Evolutionary conservation across 1,140 invertebrate genomes (phyloP), one percentile per base, ranked within the genome.

Genomic region (Pseudomyrmex pallidus): DNA sequence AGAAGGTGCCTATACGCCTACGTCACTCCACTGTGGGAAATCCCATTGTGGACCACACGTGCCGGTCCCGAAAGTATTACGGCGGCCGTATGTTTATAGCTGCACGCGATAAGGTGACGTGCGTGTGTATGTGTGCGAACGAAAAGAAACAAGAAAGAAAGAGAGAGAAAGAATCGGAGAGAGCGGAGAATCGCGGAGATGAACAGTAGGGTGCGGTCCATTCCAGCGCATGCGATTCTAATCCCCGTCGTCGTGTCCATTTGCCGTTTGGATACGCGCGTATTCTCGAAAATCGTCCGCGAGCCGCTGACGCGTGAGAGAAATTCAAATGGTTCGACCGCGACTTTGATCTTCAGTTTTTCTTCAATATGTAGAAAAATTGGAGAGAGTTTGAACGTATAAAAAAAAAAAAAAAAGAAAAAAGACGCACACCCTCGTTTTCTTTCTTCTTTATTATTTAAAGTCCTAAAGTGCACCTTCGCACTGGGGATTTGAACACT

Each of bases 21-120:
- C 85, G 86, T 64, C 74, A 64, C 85, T 88, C 85, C 22, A 85
- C 84, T 88, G 93, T 94, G 93, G 93, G 93, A 94, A 94, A 90
- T 91, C 85, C 89, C 92, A 94, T 94, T 94, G 93, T 94, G 87
- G 89, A 90, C 72, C 91, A 88, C 93, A 94, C 92, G 92, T 94
- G 93, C 90, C 90, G 86, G 82, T 84, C 35, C 35, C 87, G 89
- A 91, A 91, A 91, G 91, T 92, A 92, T 92, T 93, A 92, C 91
- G 90, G 72, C 77, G 83, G 68, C 61, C 80, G 74, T 87, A 68
- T 77, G 84, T 82, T 85, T 77, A 77, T 88, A 68, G 83, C 63
- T 84, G 80, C 74, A 35, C 35, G 68, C 56, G 67, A 59, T 70
- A 67, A 74, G 67, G 74, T 64, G 56, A 62, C 13, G 20, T 85